A percentile compares a stretch with the other conserved stretches of the same genome.
These are phyloP conservation scores for Drosophila trapezifrons DNA, from an alignment of 1,140 invertebrate genomes.

Conservation along the genomic window DNA sequence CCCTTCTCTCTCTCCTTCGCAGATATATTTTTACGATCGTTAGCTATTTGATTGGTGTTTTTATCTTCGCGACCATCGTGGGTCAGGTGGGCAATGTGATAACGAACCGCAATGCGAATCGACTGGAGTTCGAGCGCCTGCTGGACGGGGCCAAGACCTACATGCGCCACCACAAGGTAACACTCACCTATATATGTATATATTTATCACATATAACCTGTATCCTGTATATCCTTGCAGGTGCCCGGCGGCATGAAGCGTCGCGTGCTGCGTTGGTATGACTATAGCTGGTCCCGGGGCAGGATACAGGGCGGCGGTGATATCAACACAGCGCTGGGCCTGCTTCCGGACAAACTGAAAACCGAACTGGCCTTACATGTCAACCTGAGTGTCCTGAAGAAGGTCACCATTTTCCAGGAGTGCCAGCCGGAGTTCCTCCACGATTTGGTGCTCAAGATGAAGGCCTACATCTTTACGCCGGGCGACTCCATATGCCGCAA, in stretches of 20 bases:
- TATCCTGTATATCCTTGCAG: conserved; percentile 71
- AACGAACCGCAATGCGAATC: conserved; percentile 98
- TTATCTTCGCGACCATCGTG: conserved; percentile 99
- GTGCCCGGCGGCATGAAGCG: conserved; percentile 97
- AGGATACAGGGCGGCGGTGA: conserved; percentile 97
- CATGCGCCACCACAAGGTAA: conserved; percentile 96
- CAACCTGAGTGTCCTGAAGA: conserved; percentile 97
- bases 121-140: conserved; percentile 96
- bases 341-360: conserved; percentile 97
- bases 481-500: conserved; percentile 98
- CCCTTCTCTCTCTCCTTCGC: conserved; percentile 40
- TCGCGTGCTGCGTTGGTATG: conserved; percentile 97
- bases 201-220: background rate
- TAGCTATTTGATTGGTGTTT: conserved; percentile 98
- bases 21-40: conserved; percentile 98
- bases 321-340: conserved; percentile 96
- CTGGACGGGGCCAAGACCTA: conserved; percentile 98
- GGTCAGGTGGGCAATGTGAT: conserved; percentile 99
- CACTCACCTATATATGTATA: background rate
- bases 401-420: conserved; percentile 93
- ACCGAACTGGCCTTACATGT: conserved; percentile 98
- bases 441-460: conserved; percentile 98
- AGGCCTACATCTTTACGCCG: conserved; percentile 98
- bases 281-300: conserved; percentile 98
- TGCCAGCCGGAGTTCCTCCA: conserved; percentile 98